Evolutionary conservation across 2,888 invertebrate species (phyloP).

Genomic region (Operophtera brumata): DNA sequence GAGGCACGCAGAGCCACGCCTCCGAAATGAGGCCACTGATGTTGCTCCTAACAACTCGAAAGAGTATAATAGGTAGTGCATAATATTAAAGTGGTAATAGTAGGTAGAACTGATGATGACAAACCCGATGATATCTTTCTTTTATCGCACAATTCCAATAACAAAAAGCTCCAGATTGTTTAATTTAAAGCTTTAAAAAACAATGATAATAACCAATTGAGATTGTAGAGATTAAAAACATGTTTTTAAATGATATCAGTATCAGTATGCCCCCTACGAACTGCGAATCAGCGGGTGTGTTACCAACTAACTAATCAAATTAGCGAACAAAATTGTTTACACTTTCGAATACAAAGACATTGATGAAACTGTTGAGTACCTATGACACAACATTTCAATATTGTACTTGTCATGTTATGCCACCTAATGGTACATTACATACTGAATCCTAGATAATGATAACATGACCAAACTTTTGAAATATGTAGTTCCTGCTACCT

Average conservation of each 20-base stretch:
- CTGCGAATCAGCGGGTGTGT: constrained; percentile 21
- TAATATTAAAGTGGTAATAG: too few species aligned
- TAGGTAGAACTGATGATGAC: background rate
- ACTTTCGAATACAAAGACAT: constrained; percentile 38
- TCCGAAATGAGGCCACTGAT: constrained; percentile 37
- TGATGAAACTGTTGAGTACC: constrained; percentile 36
- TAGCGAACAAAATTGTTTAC: constrained; percentile 34
- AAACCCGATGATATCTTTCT: background rate
- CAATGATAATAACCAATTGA: constrained; percentile 9
- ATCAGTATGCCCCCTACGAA: constrained; percentile 44
- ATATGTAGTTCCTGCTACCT: too few species aligned
- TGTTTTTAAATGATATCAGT: constrained; percentile 35
- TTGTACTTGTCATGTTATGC: background rate
- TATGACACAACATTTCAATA: background rate
- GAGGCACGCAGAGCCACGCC: constrained; percentile 60
- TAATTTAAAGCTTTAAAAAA: constrained; percentile 4
- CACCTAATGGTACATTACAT: background rate
- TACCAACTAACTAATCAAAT: background rate
- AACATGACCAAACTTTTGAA: too few species aligned
- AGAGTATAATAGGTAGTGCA: background rate
- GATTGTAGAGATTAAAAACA: constrained; percentile 24
- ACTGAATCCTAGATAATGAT: too few species aligned
- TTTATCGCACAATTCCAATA: background rate
- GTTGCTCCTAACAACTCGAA: constrained; percentile 23
- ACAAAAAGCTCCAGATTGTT: background rate